A percentile compares a stretch with the other conserved stretches of the same genome.
These are phyloP conservation scores for Leuctra nigra DNA, from an alignment of 2,888 invertebrate genomes.

Conservation along the genomic window DNA sequence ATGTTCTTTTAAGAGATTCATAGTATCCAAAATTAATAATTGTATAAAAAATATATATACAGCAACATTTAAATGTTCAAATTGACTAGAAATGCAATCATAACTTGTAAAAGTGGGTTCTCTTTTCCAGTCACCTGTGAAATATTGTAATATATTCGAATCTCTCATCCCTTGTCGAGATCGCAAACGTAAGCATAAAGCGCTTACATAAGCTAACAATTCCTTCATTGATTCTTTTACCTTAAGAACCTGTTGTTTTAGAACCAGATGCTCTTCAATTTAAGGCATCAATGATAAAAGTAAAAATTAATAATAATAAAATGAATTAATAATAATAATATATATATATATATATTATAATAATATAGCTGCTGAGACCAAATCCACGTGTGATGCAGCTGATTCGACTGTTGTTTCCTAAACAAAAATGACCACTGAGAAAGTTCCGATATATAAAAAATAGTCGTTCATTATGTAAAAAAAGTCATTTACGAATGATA, in stretches of 20 bases:
- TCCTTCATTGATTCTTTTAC: no score
- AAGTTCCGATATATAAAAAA: no score
- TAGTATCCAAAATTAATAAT: constrained; percentile 3
- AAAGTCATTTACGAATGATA: no score
- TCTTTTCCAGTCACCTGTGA: constrained; percentile 2
- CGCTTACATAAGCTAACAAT: neutral
- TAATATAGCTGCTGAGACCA: constrained; percentile 7
- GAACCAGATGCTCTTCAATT: no score
- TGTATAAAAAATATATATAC: constrained; percentile 10
- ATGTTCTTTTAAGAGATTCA: neutral
- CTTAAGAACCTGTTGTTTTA: no score
- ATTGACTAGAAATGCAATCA: constrained; percentile 17
- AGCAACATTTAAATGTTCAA: constrained; percentile 16
- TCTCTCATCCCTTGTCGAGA: constrained; percentile 3
- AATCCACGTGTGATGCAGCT: constrained; percentile 4
- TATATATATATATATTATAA: neutral
- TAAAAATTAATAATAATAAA: no score
- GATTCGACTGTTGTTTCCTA: neutral
- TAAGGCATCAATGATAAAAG: no score
- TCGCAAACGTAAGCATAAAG: neutral
- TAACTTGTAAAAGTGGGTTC: neutral
- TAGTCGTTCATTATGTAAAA: no score
- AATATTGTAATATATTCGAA: constrained; percentile 7
- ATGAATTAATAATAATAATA: no score
- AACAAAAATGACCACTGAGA: no score